Evolutionary conservation across 2,797 vertebrate species (phyloP), one percentile per base, ranked within the genome.

Genomic region (Ctenopoma kingsleyae): DNA sequence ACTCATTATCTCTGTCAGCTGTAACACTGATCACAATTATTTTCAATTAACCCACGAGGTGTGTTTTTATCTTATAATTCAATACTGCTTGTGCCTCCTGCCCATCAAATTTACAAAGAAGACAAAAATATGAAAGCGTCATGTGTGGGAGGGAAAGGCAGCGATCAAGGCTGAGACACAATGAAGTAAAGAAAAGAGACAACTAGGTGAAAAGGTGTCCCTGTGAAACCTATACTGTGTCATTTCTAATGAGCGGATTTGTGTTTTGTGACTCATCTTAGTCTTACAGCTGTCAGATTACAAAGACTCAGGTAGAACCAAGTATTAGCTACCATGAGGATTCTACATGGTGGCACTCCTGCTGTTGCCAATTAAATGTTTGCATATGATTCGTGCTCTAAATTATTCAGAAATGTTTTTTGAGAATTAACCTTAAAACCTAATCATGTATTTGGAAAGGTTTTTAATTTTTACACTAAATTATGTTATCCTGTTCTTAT

Each of bases 21-120:
- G 65, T 50, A 70, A 63, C 70, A 60, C 71, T 67, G 67, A 90
- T 87, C 77, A 69, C 80, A 76, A 65, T 69, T 82, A 67, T 74
- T 83, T 73, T 90, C 90, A 91, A 93, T 91, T 87, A 91, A 76
- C 82, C 82, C 66, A 72, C 67, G 15, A 58, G 0, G 62, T 44
- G 67, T 81, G 77, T 89, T 90, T 89, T 87, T 83, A 82, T 85
- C 71, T 69, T 25, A 3, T 44, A 16, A 57, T 74, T 49, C 46
- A n/a, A 47, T 46, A 74, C 76, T 48, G 71, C 67, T 6, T 58
- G 67, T n/a, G 71, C 75, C 10, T 25, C 38, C 63, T 9, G 41
- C 43, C 57, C 32, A 54, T 80, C 56, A 67, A 67, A 65, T 19
- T 76, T 23, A 87, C 67, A 83, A 76, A 83, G 56, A 52, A 71